Evolutionary conservation across 2,797 vertebrate species (phyloP).

Genomic region (Anguilla pacifica): DNA sequence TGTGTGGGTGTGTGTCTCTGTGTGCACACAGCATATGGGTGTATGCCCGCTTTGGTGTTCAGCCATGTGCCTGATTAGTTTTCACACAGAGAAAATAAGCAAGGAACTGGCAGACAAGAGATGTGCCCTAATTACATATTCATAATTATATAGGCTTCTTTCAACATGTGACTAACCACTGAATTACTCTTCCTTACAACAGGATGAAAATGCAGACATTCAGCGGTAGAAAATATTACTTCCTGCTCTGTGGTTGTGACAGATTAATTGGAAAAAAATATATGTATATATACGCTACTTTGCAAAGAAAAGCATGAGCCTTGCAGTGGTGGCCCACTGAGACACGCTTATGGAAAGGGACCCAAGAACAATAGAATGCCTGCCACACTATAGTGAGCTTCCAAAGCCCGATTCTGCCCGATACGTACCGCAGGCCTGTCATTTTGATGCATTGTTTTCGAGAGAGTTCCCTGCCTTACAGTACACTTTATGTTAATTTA

Average conservation of each 20-base stretch:
- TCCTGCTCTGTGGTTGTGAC: background rate
- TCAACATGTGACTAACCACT: background rate
- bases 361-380: background rate
- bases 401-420: constrained; percentile 23
- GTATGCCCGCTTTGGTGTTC: background rate
- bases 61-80: background rate
- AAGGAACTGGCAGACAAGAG: background rate
- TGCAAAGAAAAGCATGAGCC: background rate
- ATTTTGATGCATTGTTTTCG: constrained; percentile 50
- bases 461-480: constrained; percentile 39
- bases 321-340: background rate
- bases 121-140: background rate
- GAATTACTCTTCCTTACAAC: background rate
- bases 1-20: no score
- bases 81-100: background rate
- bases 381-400: background rate
- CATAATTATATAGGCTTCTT: constrained; percentile 9
- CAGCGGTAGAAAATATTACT: background rate
- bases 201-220: background rate
- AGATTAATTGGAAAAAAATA: background rate
- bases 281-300: background rate
- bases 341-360: background rate
- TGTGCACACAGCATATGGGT: background rate
- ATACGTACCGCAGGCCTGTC: constrained; percentile 37
- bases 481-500: constrained; percentile 47